A percentile compares a stretch with the other conserved stretches of the same genome.
Conservation (phyloP, 2,797 vertebrate species). For the Notoglanidium macrostoma region DNA sequence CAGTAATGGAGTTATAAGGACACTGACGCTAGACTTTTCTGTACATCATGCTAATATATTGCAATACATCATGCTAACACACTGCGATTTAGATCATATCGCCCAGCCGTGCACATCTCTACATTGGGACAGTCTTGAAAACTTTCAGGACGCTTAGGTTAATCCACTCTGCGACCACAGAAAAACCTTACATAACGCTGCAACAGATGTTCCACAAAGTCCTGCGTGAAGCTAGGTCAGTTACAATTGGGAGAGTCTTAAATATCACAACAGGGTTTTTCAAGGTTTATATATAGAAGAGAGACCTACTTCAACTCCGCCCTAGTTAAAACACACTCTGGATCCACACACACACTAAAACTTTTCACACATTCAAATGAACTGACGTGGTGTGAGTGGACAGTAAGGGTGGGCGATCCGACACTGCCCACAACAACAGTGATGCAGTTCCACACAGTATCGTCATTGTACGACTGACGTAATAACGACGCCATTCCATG, state of each 20-base stretch:
- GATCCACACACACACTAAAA: neutral
- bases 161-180: constrained; percentile 17
- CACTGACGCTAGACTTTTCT: neutral
- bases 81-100: neutral
- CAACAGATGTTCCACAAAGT: constrained; percentile 14
- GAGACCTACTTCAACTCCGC: constrained; percentile 55
- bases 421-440: constrained; percentile 5
- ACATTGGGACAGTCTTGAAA: neutral
- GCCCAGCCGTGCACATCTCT: too few species aligned
- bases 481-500: constrained; percentile 23
- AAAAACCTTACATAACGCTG: constrained; percentile 4
- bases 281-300: constrained; percentile 57
- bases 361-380: neutral
- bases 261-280: constrained; percentile 47
- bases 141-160: neutral
- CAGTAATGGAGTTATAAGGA: too few species aligned
- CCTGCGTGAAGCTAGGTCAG: constrained; percentile 45
- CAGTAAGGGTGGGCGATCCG: constrained; percentile 7
- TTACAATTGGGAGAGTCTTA: constrained; percentile 36
- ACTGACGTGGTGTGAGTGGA: neutral
- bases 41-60: neutral
- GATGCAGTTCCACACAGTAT: constrained; percentile 32
- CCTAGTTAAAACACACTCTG: constrained; percentile 49
- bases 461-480: constrained; percentile 40
- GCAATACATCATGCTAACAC: neutral